Percentiles rank a stretch among this genome's conserved stretches.
Evolutionary conservation across 2,113 vertebrate species (phyloP).

Genomic region (Megaleporinus macrocephalus): DNA sequence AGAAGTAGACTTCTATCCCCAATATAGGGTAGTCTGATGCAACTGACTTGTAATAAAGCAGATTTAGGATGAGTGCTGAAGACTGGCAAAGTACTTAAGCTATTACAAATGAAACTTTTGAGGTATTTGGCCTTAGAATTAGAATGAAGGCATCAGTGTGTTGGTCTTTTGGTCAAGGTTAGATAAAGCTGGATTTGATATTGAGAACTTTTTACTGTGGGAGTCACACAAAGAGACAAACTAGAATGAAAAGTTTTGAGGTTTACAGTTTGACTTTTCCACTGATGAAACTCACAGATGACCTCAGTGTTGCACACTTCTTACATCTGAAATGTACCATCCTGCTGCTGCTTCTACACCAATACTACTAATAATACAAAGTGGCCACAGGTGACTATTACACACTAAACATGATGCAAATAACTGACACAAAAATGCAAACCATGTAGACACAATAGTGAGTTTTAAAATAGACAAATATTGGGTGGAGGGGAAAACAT

Average conservation of each 20-base stretch:
- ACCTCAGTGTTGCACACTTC: neutral
- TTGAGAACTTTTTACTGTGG: neutral
- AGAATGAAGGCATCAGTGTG: neutral
- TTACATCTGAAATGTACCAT: neutral
- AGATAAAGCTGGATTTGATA: conserved; percentile 9
- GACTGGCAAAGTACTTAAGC: neutral
- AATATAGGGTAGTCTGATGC: conserved; percentile 44
- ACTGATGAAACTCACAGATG: neutral
- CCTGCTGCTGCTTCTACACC: neutral
- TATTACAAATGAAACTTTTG: conserved; percentile 17
- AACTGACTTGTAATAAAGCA: conserved; percentile 41
- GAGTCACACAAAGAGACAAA: neutral
- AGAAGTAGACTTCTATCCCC: neutral
- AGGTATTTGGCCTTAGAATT: conserved; percentile 5
- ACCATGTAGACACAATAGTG: too few relatives aligned
- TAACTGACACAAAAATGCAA: too few relatives aligned
- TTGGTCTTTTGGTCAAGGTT: neutral
- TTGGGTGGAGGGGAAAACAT: too few relatives aligned
- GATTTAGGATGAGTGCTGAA: conserved; percentile 12
- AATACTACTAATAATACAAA: too few relatives aligned
- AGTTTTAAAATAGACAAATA: too few relatives aligned
- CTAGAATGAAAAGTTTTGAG: neutral
- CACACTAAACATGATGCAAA: too few relatives aligned
- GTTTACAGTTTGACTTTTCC: neutral
- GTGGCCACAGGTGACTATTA: neutral